A percentile compares a stretch with the other conserved stretches of the same genome.
Conservation (phyloP, 2,888 invertebrate species). For the Drosophila pseudotakahashii region DNA sequence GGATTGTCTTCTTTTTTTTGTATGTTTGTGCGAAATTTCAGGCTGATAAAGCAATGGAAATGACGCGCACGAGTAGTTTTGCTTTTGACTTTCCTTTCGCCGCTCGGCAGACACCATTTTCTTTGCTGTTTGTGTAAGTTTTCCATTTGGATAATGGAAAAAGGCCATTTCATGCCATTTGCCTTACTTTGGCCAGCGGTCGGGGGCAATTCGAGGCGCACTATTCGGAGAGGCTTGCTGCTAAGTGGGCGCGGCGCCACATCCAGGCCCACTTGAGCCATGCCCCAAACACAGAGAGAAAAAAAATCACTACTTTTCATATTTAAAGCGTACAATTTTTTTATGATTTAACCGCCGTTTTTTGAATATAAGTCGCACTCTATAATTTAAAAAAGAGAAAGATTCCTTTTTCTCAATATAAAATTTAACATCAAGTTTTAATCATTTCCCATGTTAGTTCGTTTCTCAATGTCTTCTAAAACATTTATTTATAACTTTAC, state of each 20-base stretch:
- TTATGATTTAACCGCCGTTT: too few species aligned
- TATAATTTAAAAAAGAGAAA: too few species aligned
- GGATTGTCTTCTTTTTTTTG: not conserved
- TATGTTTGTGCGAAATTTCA: constrained; percentile 66
- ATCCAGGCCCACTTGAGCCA: constrained; percentile 45
- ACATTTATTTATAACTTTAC: too few species aligned
- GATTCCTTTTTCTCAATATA: too few species aligned
- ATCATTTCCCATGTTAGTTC: too few species aligned
- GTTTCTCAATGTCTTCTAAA: too few species aligned
- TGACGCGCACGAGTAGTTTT: constrained; percentile 80
- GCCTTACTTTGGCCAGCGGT: constrained; percentile 54
- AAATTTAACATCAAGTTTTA: too few species aligned
- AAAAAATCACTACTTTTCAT: not conserved
- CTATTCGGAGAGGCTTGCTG: constrained; percentile 64
- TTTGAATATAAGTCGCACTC: too few species aligned
- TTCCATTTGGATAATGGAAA: constrained; percentile 84
- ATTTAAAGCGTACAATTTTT: too few species aligned
- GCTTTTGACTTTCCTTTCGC: constrained; percentile 62
- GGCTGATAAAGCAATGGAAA: constrained; percentile 81
- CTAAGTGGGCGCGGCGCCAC: constrained; percentile 72
- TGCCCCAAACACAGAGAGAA: constrained; percentile 4
- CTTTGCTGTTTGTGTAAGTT: constrained; percentile 78
- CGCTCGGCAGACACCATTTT: constrained; percentile 54
- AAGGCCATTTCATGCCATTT: constrained; percentile 82
- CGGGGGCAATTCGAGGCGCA: constrained; percentile 70